A percentile compares a stretch with the other conserved stretches of the same genome.
phyloP scores from a whole-genome alignment of 2,797 vertebrate genomes.

The Xerus rutilus region DNA sequence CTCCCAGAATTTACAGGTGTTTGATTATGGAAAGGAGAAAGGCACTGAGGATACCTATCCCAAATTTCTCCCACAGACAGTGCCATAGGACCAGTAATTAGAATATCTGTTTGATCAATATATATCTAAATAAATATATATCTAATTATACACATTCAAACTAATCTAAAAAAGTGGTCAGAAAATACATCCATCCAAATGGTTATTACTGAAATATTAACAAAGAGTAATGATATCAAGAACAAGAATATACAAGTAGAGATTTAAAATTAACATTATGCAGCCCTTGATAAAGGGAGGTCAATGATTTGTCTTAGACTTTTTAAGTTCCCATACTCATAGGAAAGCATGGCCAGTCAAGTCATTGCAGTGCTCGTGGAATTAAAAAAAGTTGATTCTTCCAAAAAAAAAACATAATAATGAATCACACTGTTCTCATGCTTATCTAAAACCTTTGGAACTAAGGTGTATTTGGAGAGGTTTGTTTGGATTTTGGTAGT shows the following conservation, averaged over 20 bases:
- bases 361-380: background rate
- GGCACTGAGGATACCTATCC: background rate
- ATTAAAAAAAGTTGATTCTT: background rate
- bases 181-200: background rate
- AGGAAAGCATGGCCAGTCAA: background rate
- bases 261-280: background rate
- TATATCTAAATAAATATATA: conserved; percentile 35
- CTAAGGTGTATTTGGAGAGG: background rate
- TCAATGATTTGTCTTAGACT: background rate
- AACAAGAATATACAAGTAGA: background rate
- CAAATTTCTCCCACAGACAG: background rate
- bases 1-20: conserved; percentile 6
- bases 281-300: background rate
- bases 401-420: background rate
- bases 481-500: background rate
- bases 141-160: conserved; percentile 34
- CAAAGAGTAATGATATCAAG: background rate
- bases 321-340: background rate
- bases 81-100: background rate
- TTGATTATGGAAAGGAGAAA: background rate
- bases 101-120: background rate
- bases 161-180: background rate
- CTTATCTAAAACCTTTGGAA: background rate
- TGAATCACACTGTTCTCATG: background rate
- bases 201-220: background rate